Evolutionary conservation across 2,113 vertebrate species (phyloP).

Genomic region (Embiotoca jacksoni): DNA sequence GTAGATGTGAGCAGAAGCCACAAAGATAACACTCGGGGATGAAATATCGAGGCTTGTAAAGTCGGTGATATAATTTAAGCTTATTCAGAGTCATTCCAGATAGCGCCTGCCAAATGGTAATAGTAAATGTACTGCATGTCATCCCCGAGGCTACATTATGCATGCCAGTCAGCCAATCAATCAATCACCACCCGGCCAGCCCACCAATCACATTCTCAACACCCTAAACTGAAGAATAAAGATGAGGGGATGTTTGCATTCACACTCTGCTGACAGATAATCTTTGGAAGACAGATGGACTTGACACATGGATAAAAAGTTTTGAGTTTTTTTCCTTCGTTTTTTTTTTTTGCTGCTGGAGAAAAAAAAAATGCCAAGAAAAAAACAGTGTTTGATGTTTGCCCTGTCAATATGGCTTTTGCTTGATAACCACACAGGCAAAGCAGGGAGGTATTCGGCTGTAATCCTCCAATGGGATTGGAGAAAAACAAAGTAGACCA

Average conservation of each 20-base stretch:
- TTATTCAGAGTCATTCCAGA: slow-evolving; percentile 4
- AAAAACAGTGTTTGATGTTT: slow-evolving; percentile 43
- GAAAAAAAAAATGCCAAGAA: slow-evolving; percentile 20
- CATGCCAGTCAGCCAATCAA: slow-evolving; percentile 31
- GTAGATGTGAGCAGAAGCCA: background rate
- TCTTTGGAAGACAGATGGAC: slow-evolving; percentile 40
- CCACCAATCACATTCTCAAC: slow-evolving; percentile 16
- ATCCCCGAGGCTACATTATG: slow-evolving; percentile 10
- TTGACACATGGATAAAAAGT: slow-evolving; percentile 39
- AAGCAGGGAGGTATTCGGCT: slow-evolving; percentile 38
- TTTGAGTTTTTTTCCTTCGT: background rate
- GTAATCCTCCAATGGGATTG: slow-evolving; percentile 44
- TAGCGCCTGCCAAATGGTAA: slow-evolving; percentile 6
- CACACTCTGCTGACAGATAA: slow-evolving; percentile 11
- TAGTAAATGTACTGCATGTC: background rate
- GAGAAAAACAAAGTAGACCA: slow-evolving; percentile 52
- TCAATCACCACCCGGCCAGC: slow-evolving; percentile 25
- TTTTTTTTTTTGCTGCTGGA: background rate
- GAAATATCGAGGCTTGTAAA: no score
- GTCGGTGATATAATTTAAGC: background rate
- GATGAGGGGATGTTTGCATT: slow-evolving; percentile 20
- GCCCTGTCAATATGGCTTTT: slow-evolving; percentile 41
- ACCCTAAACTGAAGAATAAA: slow-evolving; percentile 29
- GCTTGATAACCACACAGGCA: slow-evolving; percentile 40
- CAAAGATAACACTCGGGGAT: background rate